A percentile compares a stretch with the other conserved stretches of the same genome.
These are phyloP conservation scores for Leucoma salicis DNA, from an alignment of 2,888 invertebrate genomes.

Conservation along the genomic window DNA sequence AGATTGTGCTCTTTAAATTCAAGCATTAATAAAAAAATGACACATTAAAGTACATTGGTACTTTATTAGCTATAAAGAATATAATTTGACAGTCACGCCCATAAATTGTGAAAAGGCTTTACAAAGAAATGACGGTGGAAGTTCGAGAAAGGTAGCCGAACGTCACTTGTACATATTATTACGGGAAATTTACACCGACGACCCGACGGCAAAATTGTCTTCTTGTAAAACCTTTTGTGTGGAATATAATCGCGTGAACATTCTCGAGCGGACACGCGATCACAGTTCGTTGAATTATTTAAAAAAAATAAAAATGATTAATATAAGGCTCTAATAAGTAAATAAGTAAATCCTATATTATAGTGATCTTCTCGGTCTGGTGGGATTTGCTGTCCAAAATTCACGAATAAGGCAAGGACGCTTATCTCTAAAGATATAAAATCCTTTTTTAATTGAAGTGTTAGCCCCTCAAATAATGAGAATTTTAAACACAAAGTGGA, in stretches of 20 bases:
- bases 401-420: too few relatives aligned
- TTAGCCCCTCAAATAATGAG: too few relatives aligned
- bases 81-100: slow-evolving; percentile 67
- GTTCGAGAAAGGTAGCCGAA: slow-evolving; percentile 37
- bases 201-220: slow-evolving; percentile 35
- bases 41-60: slow-evolving; percentile 45
- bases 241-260: slow-evolving; percentile 11
- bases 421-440: too few relatives aligned
- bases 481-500: too few relatives aligned
- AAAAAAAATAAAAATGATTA: too few relatives aligned
- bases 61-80: slow-evolving; percentile 57
- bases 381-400: too few relatives aligned
- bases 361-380: too few relatives aligned
- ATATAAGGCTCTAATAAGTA: too few relatives aligned
- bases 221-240: slow-evolving; percentile 33
- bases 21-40: slow-evolving; percentile 41
- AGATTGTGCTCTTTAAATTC: slow-evolving; percentile 15
- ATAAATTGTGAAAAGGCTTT: slow-evolving; percentile 53
- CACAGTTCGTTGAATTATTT: too few relatives aligned
- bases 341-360: too few relatives aligned
- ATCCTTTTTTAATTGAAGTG: too few relatives aligned
- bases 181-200: slow-evolving; percentile 39
- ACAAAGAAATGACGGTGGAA: slow-evolving; percentile 39
- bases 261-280: slow-evolving; percentile 7
- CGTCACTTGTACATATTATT: slow-evolving; percentile 51